Evolutionary conservation across 2,888 invertebrate genomes (phyloP), one percentile per base, ranked within the genome.

Genomic region (Bombyx huttoni): DNA sequence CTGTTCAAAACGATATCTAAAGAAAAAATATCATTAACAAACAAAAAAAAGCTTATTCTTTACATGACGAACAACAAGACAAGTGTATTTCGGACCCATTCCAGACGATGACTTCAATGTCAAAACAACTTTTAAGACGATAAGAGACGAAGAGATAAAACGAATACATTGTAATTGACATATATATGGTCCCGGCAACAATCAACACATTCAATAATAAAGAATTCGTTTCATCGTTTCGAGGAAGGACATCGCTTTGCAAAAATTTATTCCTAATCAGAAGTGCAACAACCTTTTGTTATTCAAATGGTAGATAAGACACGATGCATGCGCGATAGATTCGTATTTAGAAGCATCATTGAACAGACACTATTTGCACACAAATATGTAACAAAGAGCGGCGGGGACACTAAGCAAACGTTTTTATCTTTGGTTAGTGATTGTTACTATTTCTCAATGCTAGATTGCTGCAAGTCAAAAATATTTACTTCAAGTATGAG

Each of bases 251-350:
- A n/a, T n/a, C n/a, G n/a, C n/a, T n/a, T n/a, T 40, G 40, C 12
- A 40, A 12, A 40, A 40, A 12, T 47, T 46, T 13, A 40, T 40
- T 46, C 33, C 48, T 33, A 50, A 52, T 53, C 34, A 48, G 48
- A 49, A 51, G 63, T 62, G 53, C 60, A 62, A 56, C 34, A 56
- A 62, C 60, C 60, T 59, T 47, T 13, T 56, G 56, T 54, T 49
- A 57, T 60, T 56, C 57, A 54, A 50, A 53, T 47, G 49, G 49
- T 49, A 45, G 54, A 54, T 58, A 53, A 58, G 49, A 49, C 47
- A 56, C 24, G 24, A 46, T 40, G 46, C 40, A 47, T 13, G 34
- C 7, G 7, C 40, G 40, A 24, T 24, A 24, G 24, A 3, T 5
- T 24, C 24, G 5, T 24, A 5, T n/a, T 33, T 51, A 34, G 7